phyloP scores from a whole-genome alignment of 2,888 invertebrate species.

The Hecatera dysodea region DNA sequence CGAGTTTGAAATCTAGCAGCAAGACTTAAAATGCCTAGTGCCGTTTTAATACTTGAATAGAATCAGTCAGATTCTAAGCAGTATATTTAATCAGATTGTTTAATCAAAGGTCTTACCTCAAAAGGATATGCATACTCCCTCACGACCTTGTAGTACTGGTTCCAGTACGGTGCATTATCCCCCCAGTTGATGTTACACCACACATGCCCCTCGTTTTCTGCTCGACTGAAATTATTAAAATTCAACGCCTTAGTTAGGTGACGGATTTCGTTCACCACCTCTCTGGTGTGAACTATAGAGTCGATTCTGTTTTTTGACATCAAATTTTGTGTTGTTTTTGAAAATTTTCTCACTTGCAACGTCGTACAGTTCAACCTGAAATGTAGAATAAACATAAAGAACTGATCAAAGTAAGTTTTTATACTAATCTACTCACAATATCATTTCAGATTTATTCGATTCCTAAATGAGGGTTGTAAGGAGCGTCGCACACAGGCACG shows the following conservation, averaged over 20 bases:
- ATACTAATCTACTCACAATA: background rate
- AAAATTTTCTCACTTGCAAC: conserved; percentile 83
- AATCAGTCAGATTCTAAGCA: too few species aligned
- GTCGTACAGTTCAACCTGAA: conserved; percentile 85
- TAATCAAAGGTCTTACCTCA: conserved; percentile 74
- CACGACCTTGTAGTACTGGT: conserved; percentile 84
- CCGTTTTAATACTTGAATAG: too few species aligned
- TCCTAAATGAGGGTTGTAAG: background rate
- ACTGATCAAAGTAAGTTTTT: background rate
- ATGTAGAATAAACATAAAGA: conserved; percentile 43
- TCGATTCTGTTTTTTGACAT: conserved; percentile 82
- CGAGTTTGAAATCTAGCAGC: too few species aligned
- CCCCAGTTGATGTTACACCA: conserved; percentile 88
- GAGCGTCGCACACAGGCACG: background rate
- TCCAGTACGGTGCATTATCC: conserved; percentile 87
- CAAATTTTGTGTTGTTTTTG: conserved; percentile 82
- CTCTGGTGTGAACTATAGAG: conserved; percentile 77
- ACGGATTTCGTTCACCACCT: conserved; percentile 82
- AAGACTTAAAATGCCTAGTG: too few species aligned
- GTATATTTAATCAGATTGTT: too few species aligned
- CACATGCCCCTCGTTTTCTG: conserved; percentile 59
- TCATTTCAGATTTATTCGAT: background rate
- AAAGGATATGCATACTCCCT: conserved; percentile 84
- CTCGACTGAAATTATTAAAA: conserved; percentile 71
- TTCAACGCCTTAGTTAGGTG: conserved; percentile 82